Evolutionary conservation across 2,888 invertebrate genomes (phyloP).

Genomic region (Mechanitis messenoides): DNA sequence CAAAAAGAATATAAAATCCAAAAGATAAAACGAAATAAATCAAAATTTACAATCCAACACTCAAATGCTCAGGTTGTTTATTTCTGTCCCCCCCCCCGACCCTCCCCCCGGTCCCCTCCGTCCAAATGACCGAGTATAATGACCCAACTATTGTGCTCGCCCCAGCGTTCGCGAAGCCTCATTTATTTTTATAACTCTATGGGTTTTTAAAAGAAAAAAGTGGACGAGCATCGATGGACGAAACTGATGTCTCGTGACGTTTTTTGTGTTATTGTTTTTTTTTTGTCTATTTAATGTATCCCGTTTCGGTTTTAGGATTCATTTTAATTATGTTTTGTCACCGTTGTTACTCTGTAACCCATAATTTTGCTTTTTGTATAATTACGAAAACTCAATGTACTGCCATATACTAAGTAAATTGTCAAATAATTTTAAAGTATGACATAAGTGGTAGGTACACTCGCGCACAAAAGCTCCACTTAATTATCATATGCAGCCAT

Average conservation of each 20-base stretch:
- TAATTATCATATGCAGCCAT: constrained; percentile 56
- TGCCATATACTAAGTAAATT: not conserved
- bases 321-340: not conserved
- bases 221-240: constrained; percentile 25
- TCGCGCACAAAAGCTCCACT: constrained; percentile 38
- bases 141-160: constrained; percentile 72
- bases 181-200: constrained; percentile 34
- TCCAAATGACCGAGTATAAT: constrained; percentile 74
- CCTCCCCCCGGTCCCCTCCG: constrained; percentile 45
- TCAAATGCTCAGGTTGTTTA: constrained; percentile 59
- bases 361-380: not conserved
- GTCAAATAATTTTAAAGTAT: constrained; percentile 40
- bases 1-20: constrained; percentile 1
- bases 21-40: constrained; percentile 33
- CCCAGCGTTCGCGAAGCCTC: constrained; percentile 56
- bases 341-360: not conserved
- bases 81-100: constrained; percentile 43
- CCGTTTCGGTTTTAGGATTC: constrained; percentile 3
- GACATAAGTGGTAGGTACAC: constrained; percentile 52
- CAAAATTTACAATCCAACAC: constrained; percentile 48
- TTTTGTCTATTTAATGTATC: not conserved
- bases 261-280: constrained; percentile 18
- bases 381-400: no score
- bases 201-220: constrained; percentile 29
- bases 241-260: constrained; percentile 18